Evolutionary conservation across 1,140 invertebrate species (phyloP).

Genomic region (Frieseomelitta varia): DNA sequence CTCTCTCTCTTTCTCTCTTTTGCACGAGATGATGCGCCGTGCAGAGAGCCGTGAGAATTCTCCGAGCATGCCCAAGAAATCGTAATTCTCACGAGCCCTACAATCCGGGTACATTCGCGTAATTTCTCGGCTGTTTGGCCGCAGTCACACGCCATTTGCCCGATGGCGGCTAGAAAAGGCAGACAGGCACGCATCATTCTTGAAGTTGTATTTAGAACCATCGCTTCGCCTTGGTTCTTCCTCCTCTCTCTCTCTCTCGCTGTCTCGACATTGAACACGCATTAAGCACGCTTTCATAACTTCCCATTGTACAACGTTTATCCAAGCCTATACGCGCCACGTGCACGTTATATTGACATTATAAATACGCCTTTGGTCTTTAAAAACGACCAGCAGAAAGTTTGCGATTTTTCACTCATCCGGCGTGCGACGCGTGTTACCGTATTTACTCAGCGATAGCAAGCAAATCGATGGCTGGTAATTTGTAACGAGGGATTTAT

Average conservation of each 20-base stretch:
- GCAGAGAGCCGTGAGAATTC: conserved; percentile 49
- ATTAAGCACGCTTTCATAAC: conserved; percentile 2
- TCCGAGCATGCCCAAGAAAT: conserved; percentile 45
- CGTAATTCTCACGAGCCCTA: conserved; percentile 59
- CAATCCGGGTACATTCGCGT: conserved; percentile 40
- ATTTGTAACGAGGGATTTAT: not conserved
- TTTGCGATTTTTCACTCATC: not conserved
- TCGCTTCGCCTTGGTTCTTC: not conserved
- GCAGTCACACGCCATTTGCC: conserved; percentile 45
- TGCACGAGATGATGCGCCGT: not conserved
- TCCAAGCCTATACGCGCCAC: not conserved
- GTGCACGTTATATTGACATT: not conserved
- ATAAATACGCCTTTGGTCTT: not conserved
- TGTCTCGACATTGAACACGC: not conserved
- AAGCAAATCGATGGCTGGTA: too few species aligned
- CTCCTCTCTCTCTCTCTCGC: not conserved
- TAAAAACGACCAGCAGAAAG: not conserved
- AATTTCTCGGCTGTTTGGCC: conserved; percentile 40
- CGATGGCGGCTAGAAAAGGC: conserved; percentile 24
- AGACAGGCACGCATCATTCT: conserved; percentile 10
- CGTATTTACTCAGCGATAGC: too few species aligned
- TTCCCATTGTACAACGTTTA: not conserved
- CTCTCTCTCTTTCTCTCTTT: too few species aligned
- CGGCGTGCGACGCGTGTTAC: too few species aligned
- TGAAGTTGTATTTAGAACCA: not conserved